Conservation (phyloP, 2,888 invertebrate genomes). For the Scaptomyza polygonia region DNA sequence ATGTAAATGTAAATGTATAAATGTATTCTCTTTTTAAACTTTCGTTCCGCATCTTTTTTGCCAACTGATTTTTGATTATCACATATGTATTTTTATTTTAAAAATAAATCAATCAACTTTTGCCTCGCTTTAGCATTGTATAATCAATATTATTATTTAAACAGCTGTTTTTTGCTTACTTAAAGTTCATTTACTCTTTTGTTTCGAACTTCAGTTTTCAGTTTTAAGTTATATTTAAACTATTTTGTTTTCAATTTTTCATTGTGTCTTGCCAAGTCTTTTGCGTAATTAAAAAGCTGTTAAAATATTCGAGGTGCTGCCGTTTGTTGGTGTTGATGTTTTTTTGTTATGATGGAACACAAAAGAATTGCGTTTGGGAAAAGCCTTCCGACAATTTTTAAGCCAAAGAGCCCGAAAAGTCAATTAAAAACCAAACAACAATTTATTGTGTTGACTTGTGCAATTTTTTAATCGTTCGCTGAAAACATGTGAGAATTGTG, state of each 20-base stretch:
- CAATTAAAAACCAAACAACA: conserved; percentile 52
- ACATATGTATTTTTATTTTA: conserved; percentile 1
- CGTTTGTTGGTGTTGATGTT: too few relatives aligned
- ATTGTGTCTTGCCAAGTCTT: conserved; percentile 51
- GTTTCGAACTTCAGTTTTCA: conserved; percentile 31
- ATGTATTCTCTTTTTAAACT: not conserved
- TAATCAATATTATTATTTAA: conserved; percentile 50
- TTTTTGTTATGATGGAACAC: conserved; percentile 37
- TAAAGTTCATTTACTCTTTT: conserved; percentile 59
- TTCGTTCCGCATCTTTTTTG: not conserved
- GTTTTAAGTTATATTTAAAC: conserved; percentile 50
- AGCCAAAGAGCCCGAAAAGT: conserved; percentile 17
- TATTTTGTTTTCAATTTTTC: conserved; percentile 35
- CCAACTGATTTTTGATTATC: conserved; percentile 15
- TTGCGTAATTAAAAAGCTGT: conserved; percentile 67
- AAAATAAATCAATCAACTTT: conserved; percentile 40
- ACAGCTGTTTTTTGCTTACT: conserved; percentile 47
- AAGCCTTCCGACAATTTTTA: conserved; percentile 23
- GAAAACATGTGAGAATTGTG: conserved; percentile 46
- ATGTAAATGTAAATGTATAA: too few relatives aligned
- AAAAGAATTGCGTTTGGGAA: conserved; percentile 64
- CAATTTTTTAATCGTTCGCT: conserved; percentile 59
- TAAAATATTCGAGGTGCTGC: conserved; percentile 44
- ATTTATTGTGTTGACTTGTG: conserved; percentile 54
- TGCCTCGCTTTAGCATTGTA: conserved; percentile 24